These are phyloP conservation scores for Agrochola lota DNA, from an alignment of 2,888 invertebrate genomes.

Conservation along the genomic window DNA sequence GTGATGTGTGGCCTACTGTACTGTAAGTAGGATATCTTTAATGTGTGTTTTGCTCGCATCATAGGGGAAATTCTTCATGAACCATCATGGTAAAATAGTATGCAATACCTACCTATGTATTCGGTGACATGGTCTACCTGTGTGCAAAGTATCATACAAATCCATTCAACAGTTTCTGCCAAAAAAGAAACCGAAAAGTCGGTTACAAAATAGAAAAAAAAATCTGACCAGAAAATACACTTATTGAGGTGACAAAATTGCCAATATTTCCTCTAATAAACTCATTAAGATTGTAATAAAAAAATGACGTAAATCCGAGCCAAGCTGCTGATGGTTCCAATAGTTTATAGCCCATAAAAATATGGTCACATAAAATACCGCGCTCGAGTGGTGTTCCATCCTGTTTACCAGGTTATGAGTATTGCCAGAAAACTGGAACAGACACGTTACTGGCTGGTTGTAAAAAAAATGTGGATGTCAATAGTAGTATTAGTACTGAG, in stretches of 20 bases:
- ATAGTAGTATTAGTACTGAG: too few relatives aligned
- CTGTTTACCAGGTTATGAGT: constrained; percentile 30
- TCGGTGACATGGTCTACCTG: not conserved
- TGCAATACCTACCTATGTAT: not conserved
- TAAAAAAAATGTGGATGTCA: too few relatives aligned
- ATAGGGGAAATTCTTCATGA: too few relatives aligned
- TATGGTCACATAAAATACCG: constrained; percentile 40
- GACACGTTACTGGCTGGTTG: not conserved
- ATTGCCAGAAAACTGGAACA: constrained; percentile 24
- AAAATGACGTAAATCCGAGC: constrained; percentile 33
- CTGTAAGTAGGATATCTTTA: not conserved
- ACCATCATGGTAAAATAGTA: too few relatives aligned
- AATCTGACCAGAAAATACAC: not conserved
- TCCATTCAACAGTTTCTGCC: not conserved
- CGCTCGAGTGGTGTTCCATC: constrained; percentile 19
- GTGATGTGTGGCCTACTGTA: not conserved
- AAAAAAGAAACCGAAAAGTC: not conserved
- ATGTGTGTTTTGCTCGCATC: too few relatives aligned
- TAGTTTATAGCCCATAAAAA: constrained; percentile 44
- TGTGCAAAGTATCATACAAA: not conserved
- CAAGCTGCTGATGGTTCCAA: constrained; percentile 26
- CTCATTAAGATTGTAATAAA: constrained; percentile 44
- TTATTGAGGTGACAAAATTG: constrained; percentile 11
- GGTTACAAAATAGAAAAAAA: not conserved
- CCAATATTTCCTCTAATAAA: constrained; percentile 47